These are phyloP conservation scores for Trypoxylon attenuatum DNA, from an alignment of 2,888 invertebrate genomes.

Conservation along the genomic window DNA sequence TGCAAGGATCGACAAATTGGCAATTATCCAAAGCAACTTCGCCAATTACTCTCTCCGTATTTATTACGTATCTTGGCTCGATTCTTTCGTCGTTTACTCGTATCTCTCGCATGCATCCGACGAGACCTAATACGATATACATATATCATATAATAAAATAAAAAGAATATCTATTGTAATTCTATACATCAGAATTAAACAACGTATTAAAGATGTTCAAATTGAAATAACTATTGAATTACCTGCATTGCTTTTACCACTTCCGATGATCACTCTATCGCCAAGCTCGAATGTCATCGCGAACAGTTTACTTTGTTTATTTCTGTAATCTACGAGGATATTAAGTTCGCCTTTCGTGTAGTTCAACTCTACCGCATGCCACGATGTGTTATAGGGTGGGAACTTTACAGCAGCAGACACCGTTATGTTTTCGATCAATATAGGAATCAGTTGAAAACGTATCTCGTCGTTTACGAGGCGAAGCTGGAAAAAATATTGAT, in stretches of 20 bases:
- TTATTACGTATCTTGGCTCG: slow-evolving; percentile 87
- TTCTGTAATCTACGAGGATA: slow-evolving; percentile 85
- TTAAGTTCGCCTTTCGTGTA: slow-evolving; percentile 85
- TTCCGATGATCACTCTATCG: slow-evolving; percentile 86
- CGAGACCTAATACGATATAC: slow-evolving; percentile 78
- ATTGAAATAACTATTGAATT: no score
- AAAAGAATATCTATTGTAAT: background rate
- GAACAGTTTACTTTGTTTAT: slow-evolving; percentile 82
- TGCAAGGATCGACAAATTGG: slow-evolving; percentile 91
- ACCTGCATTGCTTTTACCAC: slow-evolving; percentile 81
- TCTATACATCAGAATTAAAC: background rate
- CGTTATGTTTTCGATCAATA: slow-evolving; percentile 85
- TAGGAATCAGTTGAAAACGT: slow-evolving; percentile 86
- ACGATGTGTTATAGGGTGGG: slow-evolving; percentile 83
- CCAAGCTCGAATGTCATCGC: slow-evolving; percentile 82
- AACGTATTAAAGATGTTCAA: slow-evolving; percentile 47
- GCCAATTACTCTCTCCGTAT: slow-evolving; percentile 88
- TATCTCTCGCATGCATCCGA: slow-evolving; percentile 94
- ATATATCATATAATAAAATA: background rate
- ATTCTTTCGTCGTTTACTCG: slow-evolving; percentile 87
- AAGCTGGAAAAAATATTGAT: slow-evolving; percentile 78
- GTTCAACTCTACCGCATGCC: slow-evolving; percentile 89
- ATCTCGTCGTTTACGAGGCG: slow-evolving; percentile 90
- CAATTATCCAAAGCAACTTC: slow-evolving; percentile 94
- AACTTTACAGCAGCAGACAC: slow-evolving; percentile 88